phyloP scores from a whole-genome alignment of 1,140 invertebrate genomes.

The Microvelia longipes region DNA sequence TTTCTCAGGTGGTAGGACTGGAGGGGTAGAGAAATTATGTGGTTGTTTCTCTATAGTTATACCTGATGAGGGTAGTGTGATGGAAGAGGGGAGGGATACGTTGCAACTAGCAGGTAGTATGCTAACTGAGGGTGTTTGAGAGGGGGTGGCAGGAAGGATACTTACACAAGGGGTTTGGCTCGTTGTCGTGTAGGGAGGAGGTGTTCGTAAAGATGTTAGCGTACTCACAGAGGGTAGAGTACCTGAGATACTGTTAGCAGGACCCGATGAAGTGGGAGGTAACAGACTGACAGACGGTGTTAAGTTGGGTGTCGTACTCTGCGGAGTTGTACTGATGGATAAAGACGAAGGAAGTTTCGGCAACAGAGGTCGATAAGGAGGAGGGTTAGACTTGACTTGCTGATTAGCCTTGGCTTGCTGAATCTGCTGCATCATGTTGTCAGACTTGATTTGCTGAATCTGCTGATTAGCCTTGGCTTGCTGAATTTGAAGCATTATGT shows the following conservation, averaged over 20 bases:
- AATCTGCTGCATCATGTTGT: neutral
- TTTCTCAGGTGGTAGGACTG: conserved; percentile 10
- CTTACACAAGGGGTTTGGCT: neutral
- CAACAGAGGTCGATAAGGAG: neutral
- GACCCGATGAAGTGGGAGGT: neutral
- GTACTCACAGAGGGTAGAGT: neutral
- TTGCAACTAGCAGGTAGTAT: conserved; percentile 21
- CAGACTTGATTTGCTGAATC: neutral
- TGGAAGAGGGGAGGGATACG: conserved; percentile 8
- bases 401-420: neutral
- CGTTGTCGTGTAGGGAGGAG: neutral
- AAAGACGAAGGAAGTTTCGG: neutral
- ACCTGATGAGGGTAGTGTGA: conserved; percentile 10
- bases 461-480: neutral
- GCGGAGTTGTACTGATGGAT: neutral
- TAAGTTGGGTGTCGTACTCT: neutral
- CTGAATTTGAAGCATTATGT: conserved; percentile 1
- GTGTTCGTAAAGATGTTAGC: neutral
- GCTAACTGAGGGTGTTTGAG: conserved; percentile 4
- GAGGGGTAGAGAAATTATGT: neutral
- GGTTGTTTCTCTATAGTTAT: conserved; percentile 15
- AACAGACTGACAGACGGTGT: neutral
- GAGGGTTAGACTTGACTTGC: neutral
- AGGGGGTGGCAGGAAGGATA: neutral
- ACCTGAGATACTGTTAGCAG: neutral